Conservation (phyloP, 1,140 invertebrate genomes). For the Scaptomyza hsui region DNA sequence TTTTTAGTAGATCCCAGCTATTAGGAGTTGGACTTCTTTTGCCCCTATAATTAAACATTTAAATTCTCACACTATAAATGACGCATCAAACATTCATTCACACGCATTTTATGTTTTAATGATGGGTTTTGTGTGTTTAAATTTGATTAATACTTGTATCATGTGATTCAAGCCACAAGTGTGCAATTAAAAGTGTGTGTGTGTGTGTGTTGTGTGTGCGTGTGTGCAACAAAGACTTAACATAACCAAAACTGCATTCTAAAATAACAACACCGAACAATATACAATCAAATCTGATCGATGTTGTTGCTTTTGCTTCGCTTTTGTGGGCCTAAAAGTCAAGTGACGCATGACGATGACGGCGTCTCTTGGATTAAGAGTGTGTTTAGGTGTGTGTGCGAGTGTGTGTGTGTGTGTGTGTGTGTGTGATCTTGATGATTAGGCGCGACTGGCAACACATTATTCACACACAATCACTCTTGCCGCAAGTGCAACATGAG, state of each 20-base stretch:
- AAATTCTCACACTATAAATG: slow-evolving; percentile 14
- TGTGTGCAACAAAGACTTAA: slow-evolving; percentile 7
- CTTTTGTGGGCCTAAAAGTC: slow-evolving; percentile 1
- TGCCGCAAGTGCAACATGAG: background rate
- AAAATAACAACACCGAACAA: background rate
- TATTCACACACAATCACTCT: slow-evolving; percentile 38
- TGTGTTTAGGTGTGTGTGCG: background rate
- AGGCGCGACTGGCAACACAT: slow-evolving; percentile 36
- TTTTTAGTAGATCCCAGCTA: no score
- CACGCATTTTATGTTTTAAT: slow-evolving; percentile 67
- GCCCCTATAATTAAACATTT: background rate
- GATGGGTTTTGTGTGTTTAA: slow-evolving; percentile 48
- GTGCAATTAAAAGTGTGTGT: background rate
- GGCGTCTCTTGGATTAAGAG: slow-evolving; percentile 1
- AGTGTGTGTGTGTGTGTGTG: background rate
- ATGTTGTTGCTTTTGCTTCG: slow-evolving; percentile 8
- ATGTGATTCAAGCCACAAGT: background rate
- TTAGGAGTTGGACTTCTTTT: background rate
- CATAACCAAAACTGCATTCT: slow-evolving; percentile 11
- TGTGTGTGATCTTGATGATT: slow-evolving; percentile 48
- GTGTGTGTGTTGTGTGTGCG: background rate
- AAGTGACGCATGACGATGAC: slow-evolving; percentile 6
- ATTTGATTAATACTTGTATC: slow-evolving; percentile 3
- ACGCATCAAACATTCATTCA: slow-evolving; percentile 50
- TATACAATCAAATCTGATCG: slow-evolving; percentile 6